Percentiles rank a stretch among this genome's conserved stretches.
phyloP scores from a whole-genome alignment of 2,113 vertebrate species.

The Sitta europaea region DNA sequence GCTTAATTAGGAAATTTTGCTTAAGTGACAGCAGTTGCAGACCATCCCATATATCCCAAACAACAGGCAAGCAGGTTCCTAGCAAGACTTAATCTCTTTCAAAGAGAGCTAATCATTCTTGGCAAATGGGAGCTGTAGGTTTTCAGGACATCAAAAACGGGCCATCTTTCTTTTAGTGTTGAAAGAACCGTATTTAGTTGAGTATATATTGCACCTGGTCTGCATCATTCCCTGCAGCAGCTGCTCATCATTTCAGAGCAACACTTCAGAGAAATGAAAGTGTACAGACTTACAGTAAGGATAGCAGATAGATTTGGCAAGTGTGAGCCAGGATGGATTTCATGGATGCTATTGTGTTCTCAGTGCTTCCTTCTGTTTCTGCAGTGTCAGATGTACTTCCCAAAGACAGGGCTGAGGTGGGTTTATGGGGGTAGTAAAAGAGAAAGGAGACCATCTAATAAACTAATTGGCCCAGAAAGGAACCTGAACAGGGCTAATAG shows the following conservation, averaged over 20 bases:
- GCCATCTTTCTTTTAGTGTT: neutral
- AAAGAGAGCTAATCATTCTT: neutral
- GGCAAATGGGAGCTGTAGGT: neutral
- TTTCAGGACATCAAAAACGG: neutral
- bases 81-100: neutral
- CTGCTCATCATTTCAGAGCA: neutral
- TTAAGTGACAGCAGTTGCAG: neutral
- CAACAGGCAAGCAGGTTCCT: fast-evolving
- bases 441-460: neutral
- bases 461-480: neutral
- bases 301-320: neutral
- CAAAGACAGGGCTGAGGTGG: neutral
- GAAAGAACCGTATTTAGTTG: neutral
- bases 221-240: neutral
- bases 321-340: neutral
- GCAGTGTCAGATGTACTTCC: neutral
- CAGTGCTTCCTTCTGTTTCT: neutral
- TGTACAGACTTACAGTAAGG: neutral
- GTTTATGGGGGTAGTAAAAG: neutral
- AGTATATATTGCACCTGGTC: neutral
- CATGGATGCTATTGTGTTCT: neutral
- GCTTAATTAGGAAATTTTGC: neutral
- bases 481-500: neutral
- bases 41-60: neutral
- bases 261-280: neutral